Evolutionary conservation across 2,113 vertebrate species (phyloP), one percentile per base, ranked within the genome.

Genomic region (Corythornis madagascariensis): DNA sequence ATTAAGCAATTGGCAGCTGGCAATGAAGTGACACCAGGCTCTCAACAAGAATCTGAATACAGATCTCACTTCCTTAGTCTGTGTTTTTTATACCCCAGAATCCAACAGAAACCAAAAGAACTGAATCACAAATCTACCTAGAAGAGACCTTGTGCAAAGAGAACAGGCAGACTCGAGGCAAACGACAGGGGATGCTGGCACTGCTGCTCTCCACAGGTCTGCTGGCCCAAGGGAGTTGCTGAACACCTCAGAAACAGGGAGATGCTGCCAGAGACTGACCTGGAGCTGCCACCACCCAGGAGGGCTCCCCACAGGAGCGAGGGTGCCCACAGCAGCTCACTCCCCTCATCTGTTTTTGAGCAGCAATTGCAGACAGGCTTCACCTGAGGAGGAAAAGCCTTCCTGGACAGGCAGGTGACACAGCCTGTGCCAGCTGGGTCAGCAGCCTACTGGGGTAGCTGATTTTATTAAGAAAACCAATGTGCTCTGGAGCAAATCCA

Each of bases 91-190:
- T 4, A 35, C 77, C 66, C 67, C 2, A 28, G 74, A 89, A 84
- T 3, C 33, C 1, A 8, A 65, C n/a, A 93, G 81, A 78, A 75
- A 64, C 25, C 48, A 26, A 20, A 71, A 67, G 73, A 82, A 89
- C 91, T 84, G 91, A 79, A 48, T 78, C 95, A 84, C 78, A 86
- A 89, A 96, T 90, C 81, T 66, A 17, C 38, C 7, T 2, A 64
- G 70, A 73, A 75, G 77, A 81, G 84, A 94, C 84, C 92, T 92
- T 90, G 74, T 77, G 83, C 64, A 78, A 70, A 90, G 89, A 52
- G 65, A 60, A 59, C 63, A 56, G 24, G 11, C 10, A 19, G 42
- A 35, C 25, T 48, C 2, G 4, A 55, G 65, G 69, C 35, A 70
- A 83, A 45, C 5, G 33, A 53, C 72, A 35, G 33, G 7, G 47